Evolutionary conservation across 2,113 vertebrate species (phyloP), one percentile per base, ranked within the genome.

Genomic region (Peromyscus polionotus): DNA sequence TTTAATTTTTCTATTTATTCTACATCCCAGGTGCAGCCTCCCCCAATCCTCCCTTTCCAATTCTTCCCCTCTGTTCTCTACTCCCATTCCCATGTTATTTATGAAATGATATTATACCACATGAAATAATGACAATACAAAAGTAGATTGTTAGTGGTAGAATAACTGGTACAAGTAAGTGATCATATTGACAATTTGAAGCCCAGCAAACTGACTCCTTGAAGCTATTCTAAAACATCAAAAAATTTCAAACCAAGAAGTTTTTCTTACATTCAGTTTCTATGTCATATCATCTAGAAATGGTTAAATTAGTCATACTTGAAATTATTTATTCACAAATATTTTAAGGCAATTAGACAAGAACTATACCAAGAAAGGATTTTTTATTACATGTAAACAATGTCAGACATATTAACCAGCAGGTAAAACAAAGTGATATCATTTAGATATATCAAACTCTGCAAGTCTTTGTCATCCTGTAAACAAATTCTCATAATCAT

Each of bases 251-350:
- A 93, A n/a, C 4, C 33, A 90, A 93, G 36, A 22, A 68, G 45
- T 36, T 90, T 22, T 88, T 14, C 33, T 93, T 95, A 87, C 59
- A 92, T 87, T 90, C 72, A 1, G 19, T 95, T 87, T 26, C 59
- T 84, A 87, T 20, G 86, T 92, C 17, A 81, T 42, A 72, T 39
- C 31, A 24, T 84, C 90, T 67, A 68, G 9, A 95, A 93, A 36
- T 68, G 59, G 6, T 1, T 95, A 92, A 95, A 70, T 87, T 91
- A 79, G 39, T 65, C 31, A 39, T 12, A 76, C 28, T 83, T 95
- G 33, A 24, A 90, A 83, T 91, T 92, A 45, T 1, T 93, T 31
- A 88, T 57, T 5, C 80, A 97, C 31, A 94, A 92, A 70, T 54
- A 33, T 0, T 89, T 93, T 89, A 73, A 95, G 76, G 63, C 31